phyloP scores from a whole-genome alignment of 2,797 vertebrate genomes.

The Podargus strigoides region DNA sequence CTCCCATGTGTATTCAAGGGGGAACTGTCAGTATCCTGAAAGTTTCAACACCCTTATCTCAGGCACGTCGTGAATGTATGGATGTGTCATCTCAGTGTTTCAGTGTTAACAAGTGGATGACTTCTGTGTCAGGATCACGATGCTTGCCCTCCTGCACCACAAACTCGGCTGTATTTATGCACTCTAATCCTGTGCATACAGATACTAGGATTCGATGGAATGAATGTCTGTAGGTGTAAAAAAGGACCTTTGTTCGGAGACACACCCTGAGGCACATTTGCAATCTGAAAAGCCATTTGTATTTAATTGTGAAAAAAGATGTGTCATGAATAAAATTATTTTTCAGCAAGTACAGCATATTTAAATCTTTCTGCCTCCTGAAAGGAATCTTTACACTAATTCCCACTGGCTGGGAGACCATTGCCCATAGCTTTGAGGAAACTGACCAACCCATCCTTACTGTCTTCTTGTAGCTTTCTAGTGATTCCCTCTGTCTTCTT shows the following conservation, averaged over 20 bases:
- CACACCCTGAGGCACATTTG: neutral
- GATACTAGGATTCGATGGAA: neutral
- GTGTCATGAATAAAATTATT: neutral
- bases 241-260: neutral
- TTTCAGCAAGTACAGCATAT: neutral
- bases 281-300: neutral
- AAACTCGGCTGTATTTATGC: neutral
- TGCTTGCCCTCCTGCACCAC: neutral
- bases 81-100: slow-evolving; percentile 1
- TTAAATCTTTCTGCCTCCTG: neutral
- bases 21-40: neutral
- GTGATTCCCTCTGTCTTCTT: neutral
- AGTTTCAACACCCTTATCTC: slow-evolving; percentile 16
- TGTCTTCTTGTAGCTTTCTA: neutral
- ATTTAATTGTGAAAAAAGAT: slow-evolving; percentile 8
- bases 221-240: neutral
- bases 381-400: neutral
- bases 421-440: neutral
- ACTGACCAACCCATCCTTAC: neutral
- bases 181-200: neutral
- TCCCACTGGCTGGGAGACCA: neutral
- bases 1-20: neutral
- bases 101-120: neutral
- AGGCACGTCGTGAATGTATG: neutral
- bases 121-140: neutral